Evolutionary conservation across 2,888 invertebrate species (phyloP).

Genomic region (Electrophaes corylata): DNA sequence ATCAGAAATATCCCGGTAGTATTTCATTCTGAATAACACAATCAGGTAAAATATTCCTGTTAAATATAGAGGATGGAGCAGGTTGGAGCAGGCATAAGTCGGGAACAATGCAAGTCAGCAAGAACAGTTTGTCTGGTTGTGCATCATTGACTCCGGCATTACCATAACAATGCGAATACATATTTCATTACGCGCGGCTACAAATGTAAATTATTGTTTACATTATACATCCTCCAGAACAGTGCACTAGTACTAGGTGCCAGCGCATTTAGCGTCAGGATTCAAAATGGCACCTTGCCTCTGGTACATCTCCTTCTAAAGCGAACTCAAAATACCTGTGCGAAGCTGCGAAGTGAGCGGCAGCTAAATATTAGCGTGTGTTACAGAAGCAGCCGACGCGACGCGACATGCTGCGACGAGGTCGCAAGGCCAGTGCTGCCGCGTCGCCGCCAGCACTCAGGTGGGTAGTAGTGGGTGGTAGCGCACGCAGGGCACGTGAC

Average conservation of each 20-base stretch:
- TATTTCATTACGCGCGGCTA: slow-evolving; percentile 31
- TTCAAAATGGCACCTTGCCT: not conserved
- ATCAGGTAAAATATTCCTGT: slow-evolving; percentile 16
- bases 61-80: slow-evolving; percentile 23
- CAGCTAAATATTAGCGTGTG: too few species aligned
- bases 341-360: too few species aligned
- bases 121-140: slow-evolving; percentile 35
- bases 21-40: not conserved
- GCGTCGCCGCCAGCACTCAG: slow-evolving; percentile 24
- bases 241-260: slow-evolving; percentile 5
- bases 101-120: slow-evolving; percentile 21
- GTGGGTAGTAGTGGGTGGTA: slow-evolving; percentile 28
- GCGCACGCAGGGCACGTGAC: slow-evolving; percentile 3
- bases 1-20: not conserved
- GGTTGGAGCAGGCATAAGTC: slow-evolving; percentile 5
- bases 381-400: not conserved
- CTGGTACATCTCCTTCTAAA: not conserved
- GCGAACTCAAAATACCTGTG: not conserved
- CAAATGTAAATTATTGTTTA: slow-evolving; percentile 19
- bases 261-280: not conserved
- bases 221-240: slow-evolving; percentile 13
- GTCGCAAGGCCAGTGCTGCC: slow-evolving; percentile 26
- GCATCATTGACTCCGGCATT: slow-evolving; percentile 35
- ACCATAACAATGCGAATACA: slow-evolving; percentile 39
- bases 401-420: not conserved